Conservation (phyloP, 2,797 vertebrate genomes). For the Acanthurus lineatus region DNA sequence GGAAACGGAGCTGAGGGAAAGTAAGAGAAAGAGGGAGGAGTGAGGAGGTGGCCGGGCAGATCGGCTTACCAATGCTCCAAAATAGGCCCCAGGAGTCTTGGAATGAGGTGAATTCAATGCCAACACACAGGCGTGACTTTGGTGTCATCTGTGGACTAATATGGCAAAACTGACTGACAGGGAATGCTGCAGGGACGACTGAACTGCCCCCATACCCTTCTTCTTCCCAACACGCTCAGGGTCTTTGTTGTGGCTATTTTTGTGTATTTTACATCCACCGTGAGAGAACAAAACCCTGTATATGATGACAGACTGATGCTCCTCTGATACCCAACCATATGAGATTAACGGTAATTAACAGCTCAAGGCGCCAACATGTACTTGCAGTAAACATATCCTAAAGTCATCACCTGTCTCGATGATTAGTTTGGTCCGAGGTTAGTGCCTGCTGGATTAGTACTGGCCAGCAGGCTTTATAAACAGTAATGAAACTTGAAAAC, state of each 20-base stretch:
- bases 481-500: conserved; percentile 75
- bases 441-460: conserved; percentile 25
- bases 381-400: conserved; percentile 58
- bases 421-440: conserved; percentile 47
- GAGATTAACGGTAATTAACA: conserved; percentile 47
- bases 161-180: conserved; percentile 75
- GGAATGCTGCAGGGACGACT: conserved; percentile 39
- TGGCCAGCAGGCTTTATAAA: conserved; percentile 56
- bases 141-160: conserved; percentile 81
- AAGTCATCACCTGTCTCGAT: conserved; percentile 72
- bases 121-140: conserved; percentile 78
- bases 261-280: conserved; percentile 2
- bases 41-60: conserved; percentile 61
- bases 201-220: neutral
- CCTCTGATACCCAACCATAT: neutral
- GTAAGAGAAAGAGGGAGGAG: conserved; percentile 83
- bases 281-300: conserved; percentile 26
- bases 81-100: conserved; percentile 84
- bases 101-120: conserved; percentile 88
- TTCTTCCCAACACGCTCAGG: conserved; percentile 23
- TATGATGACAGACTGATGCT: conserved; percentile 3
- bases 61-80: conserved; percentile 81
- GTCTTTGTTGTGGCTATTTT: conserved; percentile 59
- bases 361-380: conserved; percentile 28
- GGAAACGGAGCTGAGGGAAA: conserved; percentile 79